Conservation (phyloP, 1,140 invertebrate species). For the Cotesia typhae region DNA sequence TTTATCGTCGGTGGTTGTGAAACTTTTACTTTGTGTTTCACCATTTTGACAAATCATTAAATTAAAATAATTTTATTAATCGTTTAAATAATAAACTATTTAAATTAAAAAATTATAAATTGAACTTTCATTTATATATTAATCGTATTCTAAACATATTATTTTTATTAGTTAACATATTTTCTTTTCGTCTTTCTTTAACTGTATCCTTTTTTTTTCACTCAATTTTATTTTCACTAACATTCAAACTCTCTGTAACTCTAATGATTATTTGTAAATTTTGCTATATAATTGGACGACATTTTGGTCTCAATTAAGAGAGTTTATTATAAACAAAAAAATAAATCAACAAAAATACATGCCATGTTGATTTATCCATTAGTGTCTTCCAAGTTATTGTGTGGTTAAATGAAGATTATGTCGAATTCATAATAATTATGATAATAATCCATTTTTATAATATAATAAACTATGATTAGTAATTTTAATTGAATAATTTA, state of each 20-base stretch:
- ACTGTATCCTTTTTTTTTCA: too few relatives aligned
- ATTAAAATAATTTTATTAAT: too few relatives aligned
- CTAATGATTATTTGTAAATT: constrained; percentile 26
- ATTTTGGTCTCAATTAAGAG: constrained; percentile 1
- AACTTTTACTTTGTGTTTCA: too few relatives aligned
- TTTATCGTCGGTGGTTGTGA: constrained; percentile 22
- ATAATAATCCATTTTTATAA: constrained; percentile 14
- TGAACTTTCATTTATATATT: too few relatives aligned
- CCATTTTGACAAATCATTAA: too few relatives aligned
- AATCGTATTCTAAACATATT: too few relatives aligned
- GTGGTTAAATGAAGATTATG: constrained; percentile 25
- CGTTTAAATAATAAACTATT: too few relatives aligned
- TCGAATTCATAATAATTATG: not conserved
- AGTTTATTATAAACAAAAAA: not conserved
- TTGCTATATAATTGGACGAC: constrained; percentile 18
- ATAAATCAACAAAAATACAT: constrained; percentile 1
- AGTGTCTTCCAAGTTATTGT: constrained; percentile 49
- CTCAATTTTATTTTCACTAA: not conserved
- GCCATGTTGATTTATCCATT: constrained; percentile 33
- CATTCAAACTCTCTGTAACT: not conserved
- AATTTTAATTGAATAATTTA: constrained; percentile 5
- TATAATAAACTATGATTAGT: not conserved
- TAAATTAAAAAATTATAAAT: too few relatives aligned
- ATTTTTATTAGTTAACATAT: not conserved
- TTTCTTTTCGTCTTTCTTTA: constrained; percentile 1